Evolutionary conservation across 2,113 vertebrate species (phyloP), one percentile per base, ranked within the genome.

Genomic region (Coptodon rendalli): DNA sequence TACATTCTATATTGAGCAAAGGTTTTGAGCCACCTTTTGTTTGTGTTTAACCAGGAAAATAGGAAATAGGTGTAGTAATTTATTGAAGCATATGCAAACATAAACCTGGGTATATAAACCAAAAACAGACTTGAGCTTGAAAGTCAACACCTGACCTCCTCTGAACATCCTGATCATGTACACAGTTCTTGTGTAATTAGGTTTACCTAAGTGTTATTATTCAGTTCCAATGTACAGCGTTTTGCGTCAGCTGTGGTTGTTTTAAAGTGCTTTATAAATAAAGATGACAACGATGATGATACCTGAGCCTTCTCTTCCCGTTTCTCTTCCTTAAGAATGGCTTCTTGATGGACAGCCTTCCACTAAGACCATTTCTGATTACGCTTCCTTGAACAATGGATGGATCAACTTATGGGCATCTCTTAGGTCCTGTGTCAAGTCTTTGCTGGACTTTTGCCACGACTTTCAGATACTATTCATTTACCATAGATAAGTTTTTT

Each of bases 401-500:
- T 24, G 36, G 1, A 4, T 2, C n/a, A 73, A 0, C 38, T 73
- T 24, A 10, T 27, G 66, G 66, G 66, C 22, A 4, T 45, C 8
- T 73, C 66, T 73, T 43, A 45, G 66, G 66, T 27, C 13, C 13
- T 45, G 66, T 27, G n/a, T 27, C 66, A 43, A 9, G 66, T 71
- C 66, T 71, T 43, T 40, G 36, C n/a, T 68, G 7, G 66, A 4
- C 38, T 16, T 71, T 43, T 71, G 2, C 63, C 19, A n/a, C 11
- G 13, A 71, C 63, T 40, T 24, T 43, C 66, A 73, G 66, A 73
- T 73, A 73, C 38, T 73, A 24, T 73, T 45, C 13, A 73, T 45
- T 16, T 73, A 7, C 22, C 22, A 24, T 73, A 73, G 13, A 45
- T 73, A 14, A 14, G 0, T 16, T 17, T 66, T 34, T 68, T 68